Conservation (phyloP, 2,888 invertebrate species). For the Cheilosia variabilis region DNA sequence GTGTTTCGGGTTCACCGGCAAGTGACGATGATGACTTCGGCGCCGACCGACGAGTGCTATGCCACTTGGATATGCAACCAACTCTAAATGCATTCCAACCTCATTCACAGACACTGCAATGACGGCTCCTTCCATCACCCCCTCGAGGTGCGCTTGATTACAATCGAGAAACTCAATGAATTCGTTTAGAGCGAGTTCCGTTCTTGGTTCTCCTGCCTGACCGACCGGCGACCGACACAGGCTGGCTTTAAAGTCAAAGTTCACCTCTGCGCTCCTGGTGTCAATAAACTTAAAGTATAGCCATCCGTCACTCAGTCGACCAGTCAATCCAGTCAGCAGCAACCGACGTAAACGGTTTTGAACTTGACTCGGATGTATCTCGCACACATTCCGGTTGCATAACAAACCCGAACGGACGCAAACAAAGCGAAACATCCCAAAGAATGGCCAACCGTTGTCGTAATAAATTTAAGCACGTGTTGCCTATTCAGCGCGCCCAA, state of each 20-base stretch:
- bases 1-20: conserved; percentile 16
- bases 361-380: neutral
- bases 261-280: no score
- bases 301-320: no score
- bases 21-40: neutral
- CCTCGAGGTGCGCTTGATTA: no score
- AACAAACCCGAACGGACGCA: neutral
- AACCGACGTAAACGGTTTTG: neutral
- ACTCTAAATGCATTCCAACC: neutral
- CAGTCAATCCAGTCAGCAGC: neutral
- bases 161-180: no score
- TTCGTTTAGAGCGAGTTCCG: no score
- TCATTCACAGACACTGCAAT: neutral
- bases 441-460: neutral
- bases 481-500: neutral
- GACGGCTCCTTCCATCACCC: no score
- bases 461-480: neutral
- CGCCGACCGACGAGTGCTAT: neutral
- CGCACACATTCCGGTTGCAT: conserved; percentile 1
- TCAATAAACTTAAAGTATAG: no score
- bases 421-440: neutral
- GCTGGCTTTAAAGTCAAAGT: no score
- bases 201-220: no score
- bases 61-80: neutral
- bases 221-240: no score